A percentile compares a stretch with the other conserved stretches of the same genome.
phyloP scores from a whole-genome alignment of 2,797 vertebrate species.

The Intellagama lesueurii region DNA sequence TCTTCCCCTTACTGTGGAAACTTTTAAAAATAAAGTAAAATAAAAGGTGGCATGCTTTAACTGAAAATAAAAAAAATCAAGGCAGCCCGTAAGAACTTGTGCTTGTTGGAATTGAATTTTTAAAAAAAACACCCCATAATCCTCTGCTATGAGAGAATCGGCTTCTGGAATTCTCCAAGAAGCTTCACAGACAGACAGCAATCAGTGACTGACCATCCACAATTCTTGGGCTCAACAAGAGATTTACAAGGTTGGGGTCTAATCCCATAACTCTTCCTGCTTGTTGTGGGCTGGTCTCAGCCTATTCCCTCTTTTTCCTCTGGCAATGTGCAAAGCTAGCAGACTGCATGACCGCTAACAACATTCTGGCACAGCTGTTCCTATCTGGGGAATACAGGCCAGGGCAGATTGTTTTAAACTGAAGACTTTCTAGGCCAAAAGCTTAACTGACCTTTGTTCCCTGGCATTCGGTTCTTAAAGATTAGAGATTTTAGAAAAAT shows the following conservation, averaged over 20 bases:
- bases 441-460: conserved; percentile 41
- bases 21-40: neutral
- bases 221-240: conserved; percentile 14
- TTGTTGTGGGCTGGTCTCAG: conserved; percentile 48
- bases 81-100: neutral
- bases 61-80: neutral
- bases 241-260: neutral
- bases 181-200: neutral
- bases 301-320: neutral
- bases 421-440: conserved; percentile 54
- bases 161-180: neutral
- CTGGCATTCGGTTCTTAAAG: conserved; percentile 34
- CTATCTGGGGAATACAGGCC: neutral
- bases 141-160: neutral
- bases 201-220: neutral
- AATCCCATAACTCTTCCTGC: conserved; percentile 29
- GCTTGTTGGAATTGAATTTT: neutral
- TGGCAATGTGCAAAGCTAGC: conserved; percentile 23
- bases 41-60: neutral
- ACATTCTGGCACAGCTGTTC: neutral
- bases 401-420: conserved; percentile 45
- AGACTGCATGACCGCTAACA: conserved; percentile 22
- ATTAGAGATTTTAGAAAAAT: conserved; percentile 46
- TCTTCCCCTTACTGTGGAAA: neutral
- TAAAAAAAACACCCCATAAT: neutral